These are phyloP conservation scores for Agrilus mali DNA, from an alignment of 2,888 invertebrate species.

Conservation along the genomic window DNA sequence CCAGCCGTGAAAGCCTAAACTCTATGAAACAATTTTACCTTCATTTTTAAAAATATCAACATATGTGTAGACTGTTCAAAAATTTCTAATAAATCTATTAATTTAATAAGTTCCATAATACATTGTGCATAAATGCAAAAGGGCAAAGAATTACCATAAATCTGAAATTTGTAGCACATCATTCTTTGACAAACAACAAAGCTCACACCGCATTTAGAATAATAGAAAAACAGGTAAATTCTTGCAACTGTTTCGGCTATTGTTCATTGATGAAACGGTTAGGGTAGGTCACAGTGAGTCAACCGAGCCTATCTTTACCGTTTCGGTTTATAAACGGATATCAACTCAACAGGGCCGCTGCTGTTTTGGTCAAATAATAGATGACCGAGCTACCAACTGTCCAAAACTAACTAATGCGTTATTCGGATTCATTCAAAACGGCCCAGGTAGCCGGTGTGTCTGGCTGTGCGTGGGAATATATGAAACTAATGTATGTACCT, in stretches of 20 bases:
- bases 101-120: too few relatives aligned
- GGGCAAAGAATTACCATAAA: too few relatives aligned
- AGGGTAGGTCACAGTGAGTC: conserved; percentile 28
- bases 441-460: conserved; percentile 15
- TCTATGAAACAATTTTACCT: too few relatives aligned
- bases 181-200: conserved; percentile 2
- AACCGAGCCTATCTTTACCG: conserved; percentile 11
- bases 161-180: background rate
- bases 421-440: conserved; percentile 19
- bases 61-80: too few relatives aligned
- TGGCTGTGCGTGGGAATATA: conserved; percentile 16
- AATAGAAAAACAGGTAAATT: conserved; percentile 21
- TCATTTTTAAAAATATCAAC: too few relatives aligned
- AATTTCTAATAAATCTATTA: too few relatives aligned
- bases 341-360: conserved; percentile 18
- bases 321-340: conserved; percentile 6
- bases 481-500: too few relatives aligned
- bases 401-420: conserved; percentile 28
- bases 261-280: conserved; percentile 27
- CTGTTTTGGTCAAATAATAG: conserved; percentile 32
- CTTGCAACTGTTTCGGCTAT: conserved; percentile 16
- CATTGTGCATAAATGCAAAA: too few relatives aligned
- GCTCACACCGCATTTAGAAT: background rate
- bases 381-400: conserved; percentile 30
- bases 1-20: too few relatives aligned